Conservation (phyloP, 2,888 invertebrate genomes). For the Gasteruption jaculator region DNA sequence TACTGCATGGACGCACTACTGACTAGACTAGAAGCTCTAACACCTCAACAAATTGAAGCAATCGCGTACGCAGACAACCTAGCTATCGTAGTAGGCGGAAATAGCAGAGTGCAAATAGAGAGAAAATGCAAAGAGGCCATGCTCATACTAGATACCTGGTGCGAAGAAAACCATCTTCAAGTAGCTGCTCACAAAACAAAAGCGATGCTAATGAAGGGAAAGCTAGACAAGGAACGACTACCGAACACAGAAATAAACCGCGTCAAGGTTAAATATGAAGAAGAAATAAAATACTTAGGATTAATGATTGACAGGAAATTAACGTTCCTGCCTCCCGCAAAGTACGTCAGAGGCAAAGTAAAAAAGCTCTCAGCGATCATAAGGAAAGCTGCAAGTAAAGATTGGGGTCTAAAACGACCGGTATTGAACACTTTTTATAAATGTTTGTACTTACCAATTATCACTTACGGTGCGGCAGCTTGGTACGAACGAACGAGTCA, state of each 20-base stretch:
- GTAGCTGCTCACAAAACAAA: conserved; percentile 1
- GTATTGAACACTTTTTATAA: conserved; percentile 1
- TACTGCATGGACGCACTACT: conserved; percentile 20
- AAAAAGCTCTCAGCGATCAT: not conserved
- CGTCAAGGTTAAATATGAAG: conserved; percentile 1
- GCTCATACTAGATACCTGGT: conserved; percentile 2
- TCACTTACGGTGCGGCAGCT: conserved; percentile 3
- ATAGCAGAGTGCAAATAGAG: conserved; percentile 4
- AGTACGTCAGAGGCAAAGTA: conserved; percentile 4
- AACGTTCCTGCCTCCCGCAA: conserved; percentile 8
- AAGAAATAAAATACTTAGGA: conserved; percentile 11
- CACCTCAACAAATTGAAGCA: not conserved
- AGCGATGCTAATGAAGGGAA: conserved; percentile 15
- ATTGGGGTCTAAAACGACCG: conserved; percentile 12
- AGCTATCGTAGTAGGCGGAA: conserved; percentile 7
- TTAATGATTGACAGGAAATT: conserved; percentile 7
- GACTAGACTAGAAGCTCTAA: not conserved
- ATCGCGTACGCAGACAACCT: conserved; percentile 20
- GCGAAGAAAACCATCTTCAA: conserved; percentile 6
- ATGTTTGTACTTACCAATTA: conserved; percentile 3
- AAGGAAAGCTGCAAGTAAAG: not conserved
- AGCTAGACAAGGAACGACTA: not conserved
- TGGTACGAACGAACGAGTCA: conserved; percentile 1
- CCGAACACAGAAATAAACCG: not conserved
- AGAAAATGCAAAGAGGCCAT: not conserved